phyloP scores from a whole-genome alignment of 2,888 invertebrate species.

The Hydropsyche betteni region DNA sequence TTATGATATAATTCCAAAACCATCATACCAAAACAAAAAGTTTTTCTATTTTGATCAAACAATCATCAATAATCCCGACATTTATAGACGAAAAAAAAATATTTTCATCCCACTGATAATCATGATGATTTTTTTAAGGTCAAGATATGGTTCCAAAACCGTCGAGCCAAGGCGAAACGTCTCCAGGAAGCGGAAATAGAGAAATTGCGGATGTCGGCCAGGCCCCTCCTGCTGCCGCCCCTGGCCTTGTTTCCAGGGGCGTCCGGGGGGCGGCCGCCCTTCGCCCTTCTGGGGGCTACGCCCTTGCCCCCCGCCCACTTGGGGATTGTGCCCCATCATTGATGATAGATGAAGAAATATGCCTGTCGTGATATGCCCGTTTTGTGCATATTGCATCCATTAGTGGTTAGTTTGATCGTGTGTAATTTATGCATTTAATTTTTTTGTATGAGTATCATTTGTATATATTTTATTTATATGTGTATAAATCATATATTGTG shows the following conservation, averaged over 20 bases:
- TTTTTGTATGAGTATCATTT: neutral
- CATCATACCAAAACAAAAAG: too few species aligned
- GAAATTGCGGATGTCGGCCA: conserved; percentile 91
- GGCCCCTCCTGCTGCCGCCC: conserved; percentile 79
- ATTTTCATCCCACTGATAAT: neutral
- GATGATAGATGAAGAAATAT: neutral
- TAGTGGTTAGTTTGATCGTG: neutral
- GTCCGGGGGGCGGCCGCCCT: conserved; percentile 67
- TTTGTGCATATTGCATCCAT: conserved; percentile 1
- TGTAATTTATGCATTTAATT: neutral
- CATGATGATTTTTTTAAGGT: conserved; percentile 65
- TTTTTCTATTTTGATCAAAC: too few species aligned
- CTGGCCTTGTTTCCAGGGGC: conserved; percentile 74
- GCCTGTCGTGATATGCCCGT: neutral
- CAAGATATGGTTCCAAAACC: conserved; percentile 93
- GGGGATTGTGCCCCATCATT: conserved; percentile 32
- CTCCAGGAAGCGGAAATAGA: conserved; percentile 98
- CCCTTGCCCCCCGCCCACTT: conserved; percentile 41
- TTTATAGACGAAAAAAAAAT: too few species aligned
- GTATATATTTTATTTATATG: neutral
- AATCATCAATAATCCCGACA: too few species aligned
- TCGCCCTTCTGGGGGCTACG: conserved; percentile 66
- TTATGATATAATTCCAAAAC: too few species aligned
- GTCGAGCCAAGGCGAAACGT: conserved; percentile 95
- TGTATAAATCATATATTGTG: conserved; percentile 4